Evolutionary conservation across 2,888 invertebrate species (phyloP).

Genomic region (Apotomis betuletana): DNA sequence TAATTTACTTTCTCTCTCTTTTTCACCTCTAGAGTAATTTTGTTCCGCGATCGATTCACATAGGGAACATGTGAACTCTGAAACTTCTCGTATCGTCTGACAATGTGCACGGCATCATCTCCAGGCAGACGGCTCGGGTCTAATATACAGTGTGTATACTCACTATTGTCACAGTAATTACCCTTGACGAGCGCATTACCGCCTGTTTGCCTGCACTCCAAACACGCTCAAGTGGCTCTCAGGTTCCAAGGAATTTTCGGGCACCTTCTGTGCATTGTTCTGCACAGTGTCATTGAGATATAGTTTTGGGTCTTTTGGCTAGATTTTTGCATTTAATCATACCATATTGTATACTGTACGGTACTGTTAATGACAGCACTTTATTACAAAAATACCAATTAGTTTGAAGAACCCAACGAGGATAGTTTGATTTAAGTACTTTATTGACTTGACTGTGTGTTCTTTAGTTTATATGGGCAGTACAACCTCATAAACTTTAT

Average conservation of each 20-base stretch:
- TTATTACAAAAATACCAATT: too few relatives aligned
- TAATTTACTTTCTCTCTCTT: too few relatives aligned
- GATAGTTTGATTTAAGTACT: too few relatives aligned
- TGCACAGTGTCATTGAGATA: neutral
- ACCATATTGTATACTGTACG: too few relatives aligned
- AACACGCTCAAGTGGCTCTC: neutral
- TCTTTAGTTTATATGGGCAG: neutral
- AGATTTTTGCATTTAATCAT: too few relatives aligned
- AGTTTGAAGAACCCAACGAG: too few relatives aligned
- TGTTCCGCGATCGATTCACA: too few relatives aligned
- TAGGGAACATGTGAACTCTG: too few relatives aligned
- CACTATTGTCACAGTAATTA: constrained; percentile 27
- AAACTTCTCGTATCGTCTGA: neutral
- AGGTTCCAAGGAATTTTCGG: constrained; percentile 13
- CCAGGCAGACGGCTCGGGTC: constrained; percentile 1
- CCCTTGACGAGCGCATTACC: constrained; percentile 27
- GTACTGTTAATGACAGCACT: too few relatives aligned
- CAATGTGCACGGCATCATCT: constrained; percentile 14
- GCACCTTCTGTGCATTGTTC: neutral
- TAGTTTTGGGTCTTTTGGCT: neutral
- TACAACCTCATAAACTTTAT: neutral
- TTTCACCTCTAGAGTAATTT: too few relatives aligned
- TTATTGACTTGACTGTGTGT: neutral
- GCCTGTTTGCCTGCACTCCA: constrained; percentile 24
- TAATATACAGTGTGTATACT: constrained; percentile 8